Evolutionary conservation across 1,140 invertebrate species (phyloP).

Genomic region (Grapholita molesta): DNA sequence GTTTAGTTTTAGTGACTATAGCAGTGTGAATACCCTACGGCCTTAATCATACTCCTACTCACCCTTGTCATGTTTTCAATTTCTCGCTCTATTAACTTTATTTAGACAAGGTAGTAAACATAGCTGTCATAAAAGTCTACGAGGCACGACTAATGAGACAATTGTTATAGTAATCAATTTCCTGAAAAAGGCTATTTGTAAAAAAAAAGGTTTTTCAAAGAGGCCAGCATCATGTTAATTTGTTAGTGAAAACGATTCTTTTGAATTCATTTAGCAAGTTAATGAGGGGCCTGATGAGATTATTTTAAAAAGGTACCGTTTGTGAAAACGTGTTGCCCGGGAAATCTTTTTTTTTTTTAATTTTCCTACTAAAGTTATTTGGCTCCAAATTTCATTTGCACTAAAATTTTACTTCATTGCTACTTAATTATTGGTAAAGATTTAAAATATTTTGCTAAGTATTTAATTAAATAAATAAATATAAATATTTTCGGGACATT

Average conservation of each 20-base stretch:
- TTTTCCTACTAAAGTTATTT: neutral
- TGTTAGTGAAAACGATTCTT: neutral
- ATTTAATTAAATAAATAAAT: too few relatives aligned
- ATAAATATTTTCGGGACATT: too few relatives aligned
- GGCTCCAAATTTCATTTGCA: too few relatives aligned
- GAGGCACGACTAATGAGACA: slow-evolving; percentile 40
- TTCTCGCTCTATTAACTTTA: slow-evolving; percentile 39
- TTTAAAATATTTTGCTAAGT: too few relatives aligned
- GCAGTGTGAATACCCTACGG: neutral
- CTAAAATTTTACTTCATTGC: too few relatives aligned
- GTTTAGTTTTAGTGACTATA: too few relatives aligned
- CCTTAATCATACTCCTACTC: neutral
- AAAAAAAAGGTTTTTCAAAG: neutral
- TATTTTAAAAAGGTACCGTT: neutral
- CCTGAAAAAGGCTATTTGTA: slow-evolving; percentile 35
- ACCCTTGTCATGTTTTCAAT: slow-evolving; percentile 31
- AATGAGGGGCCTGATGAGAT: neutral
- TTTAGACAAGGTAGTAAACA: slow-evolving; percentile 40
- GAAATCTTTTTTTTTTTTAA: neutral
- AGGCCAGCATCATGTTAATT: neutral
- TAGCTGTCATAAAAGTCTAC: slow-evolving; percentile 49
- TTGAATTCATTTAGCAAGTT: neutral
- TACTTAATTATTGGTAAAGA: too few relatives aligned
- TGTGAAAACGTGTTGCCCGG: neutral
- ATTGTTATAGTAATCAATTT: slow-evolving; percentile 46